Evolutionary conservation across 2,113 vertebrate genomes (phyloP), one percentile per base, ranked within the genome.

Genomic region (Ammodramus savannarum): DNA sequence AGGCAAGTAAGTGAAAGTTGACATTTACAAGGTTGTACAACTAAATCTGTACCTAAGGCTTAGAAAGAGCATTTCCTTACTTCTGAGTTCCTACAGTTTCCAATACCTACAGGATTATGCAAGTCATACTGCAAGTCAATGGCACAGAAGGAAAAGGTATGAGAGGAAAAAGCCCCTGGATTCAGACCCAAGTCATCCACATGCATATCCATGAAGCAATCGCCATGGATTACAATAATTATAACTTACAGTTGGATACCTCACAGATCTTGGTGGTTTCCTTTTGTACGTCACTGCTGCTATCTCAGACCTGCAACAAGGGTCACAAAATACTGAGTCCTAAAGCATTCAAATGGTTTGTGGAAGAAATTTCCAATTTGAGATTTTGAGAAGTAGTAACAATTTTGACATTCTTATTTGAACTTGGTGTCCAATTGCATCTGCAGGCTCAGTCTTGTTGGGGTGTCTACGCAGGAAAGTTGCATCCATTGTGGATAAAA

Each of bases 1-100:
- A 87, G 83, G 58, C 52, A 73, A 83, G 27, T 75, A 85, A 96
- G 27, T 76, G 85, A 89, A 76, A 83, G 67, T 67, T 94, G 94
- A 85, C 59, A 65, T 77, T 89, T 79, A 59, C 39, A 27, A 80
- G 86, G 41, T 67, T 74, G 89, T 73, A 23, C 26, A 76, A 46
- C 31, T 65, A 74, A 65, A 94, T 80, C 57, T 57, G 25, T 59
- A n/a, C 52, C 46, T 36, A 69, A 71, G 51, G 34, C 59, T 85
- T 72, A 63, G 78, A 59, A 76, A 63, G 54, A 79, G 25, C 22
- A 10, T 58, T 85, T n/a, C 26, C 4, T 3, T 20, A n/a, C 54
- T 85, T 86, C 38, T 41, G 48, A 65, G 39, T 34, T 39, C 22
- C 62, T 38, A 15, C 31, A 57, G 44, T 73, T 96, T 79, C 79